These are phyloP conservation scores for Psylliodes chrysocephalus DNA, from an alignment of 2,888 invertebrate genomes.

Conservation along the genomic window DNA sequence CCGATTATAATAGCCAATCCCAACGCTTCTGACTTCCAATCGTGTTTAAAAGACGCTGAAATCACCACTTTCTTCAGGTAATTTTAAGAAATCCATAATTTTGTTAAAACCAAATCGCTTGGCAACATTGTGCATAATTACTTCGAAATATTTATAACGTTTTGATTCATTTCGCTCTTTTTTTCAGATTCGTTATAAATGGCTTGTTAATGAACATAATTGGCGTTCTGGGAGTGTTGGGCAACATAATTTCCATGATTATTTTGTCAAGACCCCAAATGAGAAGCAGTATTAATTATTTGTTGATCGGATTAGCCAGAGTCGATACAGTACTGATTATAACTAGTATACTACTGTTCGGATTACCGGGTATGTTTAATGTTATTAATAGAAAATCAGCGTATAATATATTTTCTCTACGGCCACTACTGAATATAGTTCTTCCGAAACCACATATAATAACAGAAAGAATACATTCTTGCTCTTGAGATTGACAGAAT, in stretches of 20 bases:
- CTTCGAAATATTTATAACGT: too few relatives aligned
- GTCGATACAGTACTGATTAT: constrained; percentile 93
- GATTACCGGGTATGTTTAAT: constrained; percentile 76
- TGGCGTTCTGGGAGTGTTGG: constrained; percentile 85
- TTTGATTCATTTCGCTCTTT: background rate
- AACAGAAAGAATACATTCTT: too few relatives aligned
- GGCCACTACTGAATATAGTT: too few relatives aligned
- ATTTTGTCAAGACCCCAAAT: constrained; percentile 93
- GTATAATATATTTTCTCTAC: too few relatives aligned
- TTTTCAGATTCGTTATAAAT: constrained; percentile 83
- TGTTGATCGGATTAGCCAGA: constrained; percentile 91
- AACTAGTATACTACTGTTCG: constrained; percentile 87
- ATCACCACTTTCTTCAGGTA: constrained; percentile 49
- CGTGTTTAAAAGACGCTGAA: constrained; percentile 33
- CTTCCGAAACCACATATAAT: too few relatives aligned
- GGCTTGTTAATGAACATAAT: constrained; percentile 84
- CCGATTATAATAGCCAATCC: constrained; percentile 25
- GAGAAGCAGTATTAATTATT: constrained; percentile 95
- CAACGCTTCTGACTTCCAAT: constrained; percentile 32
- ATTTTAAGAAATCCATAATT: background rate
- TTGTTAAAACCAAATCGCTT: background rate
- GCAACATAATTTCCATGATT: constrained; percentile 90
- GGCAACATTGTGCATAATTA: too few relatives aligned
- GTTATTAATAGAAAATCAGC: too few relatives aligned
- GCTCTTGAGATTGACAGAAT: too few relatives aligned